A percentile compares a stretch with the other conserved stretches of the same genome.
phyloP scores from a whole-genome alignment of 2,113 vertebrate species.

The Mirounga angustirostris region DNA sequence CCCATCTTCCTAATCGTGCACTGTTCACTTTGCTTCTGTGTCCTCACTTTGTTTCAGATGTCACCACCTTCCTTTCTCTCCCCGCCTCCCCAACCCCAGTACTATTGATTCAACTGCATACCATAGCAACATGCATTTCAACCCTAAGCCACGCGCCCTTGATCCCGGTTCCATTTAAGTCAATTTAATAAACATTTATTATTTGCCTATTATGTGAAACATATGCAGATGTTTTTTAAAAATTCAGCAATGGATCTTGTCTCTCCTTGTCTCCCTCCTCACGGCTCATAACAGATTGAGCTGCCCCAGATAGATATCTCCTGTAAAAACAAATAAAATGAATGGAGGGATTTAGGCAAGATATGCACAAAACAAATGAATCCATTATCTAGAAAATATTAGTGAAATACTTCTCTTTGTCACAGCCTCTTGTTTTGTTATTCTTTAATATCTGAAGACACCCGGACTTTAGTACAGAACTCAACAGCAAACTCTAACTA shows the following conservation, averaged over 20 bases:
- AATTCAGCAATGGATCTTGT: neutral
- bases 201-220: neutral
- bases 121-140: neutral
- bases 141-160: neutral
- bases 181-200: conserved; percentile 58
- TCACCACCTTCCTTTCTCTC: neutral
- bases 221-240: neutral
- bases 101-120: neutral
- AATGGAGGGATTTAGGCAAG: neutral
- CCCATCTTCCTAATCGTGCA: neutral
- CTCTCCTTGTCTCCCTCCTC: neutral
- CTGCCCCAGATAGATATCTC: neutral
- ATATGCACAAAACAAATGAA: neutral
- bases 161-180: conserved; percentile 30
- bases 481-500: neutral
- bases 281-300: neutral
- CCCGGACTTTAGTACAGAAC: neutral
- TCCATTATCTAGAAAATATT: neutral
- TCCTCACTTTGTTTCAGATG: conserved; percentile 21
- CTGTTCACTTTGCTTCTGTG: neutral
- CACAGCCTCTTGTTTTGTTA: neutral
- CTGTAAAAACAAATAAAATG: neutral
- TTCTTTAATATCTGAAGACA: neutral
- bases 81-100: neutral
- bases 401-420: neutral